Percentiles rank a stretch among this genome's conserved stretches.
Conservation (phyloP, 2,888 invertebrate genomes). For the Anoncus sp. region DNA sequence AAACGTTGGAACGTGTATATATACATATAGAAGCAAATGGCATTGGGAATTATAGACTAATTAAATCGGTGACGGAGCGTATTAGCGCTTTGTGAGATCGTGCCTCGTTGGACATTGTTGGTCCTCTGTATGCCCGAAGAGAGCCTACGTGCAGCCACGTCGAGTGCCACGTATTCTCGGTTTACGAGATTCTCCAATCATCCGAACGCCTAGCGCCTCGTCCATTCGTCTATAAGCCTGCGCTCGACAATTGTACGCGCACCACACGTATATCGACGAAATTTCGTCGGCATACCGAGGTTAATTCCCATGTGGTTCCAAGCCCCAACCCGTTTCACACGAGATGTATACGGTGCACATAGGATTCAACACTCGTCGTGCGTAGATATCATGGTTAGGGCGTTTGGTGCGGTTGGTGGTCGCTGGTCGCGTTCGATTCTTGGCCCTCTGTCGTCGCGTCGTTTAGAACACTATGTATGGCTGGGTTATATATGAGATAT, state of each 20-base stretch:
- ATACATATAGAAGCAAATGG: constrained; percentile 27
- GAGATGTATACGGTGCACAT: constrained; percentile 44
- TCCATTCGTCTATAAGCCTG: constrained; percentile 44
- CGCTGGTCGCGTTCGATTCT: constrained; percentile 24
- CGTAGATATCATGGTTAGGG: constrained; percentile 23
- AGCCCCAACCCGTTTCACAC: constrained; percentile 1
- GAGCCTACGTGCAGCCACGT: neutral
- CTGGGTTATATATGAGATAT: too few species aligned
- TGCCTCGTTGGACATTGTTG: neutral
- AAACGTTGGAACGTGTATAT: too few species aligned
- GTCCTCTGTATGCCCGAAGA: neutral
- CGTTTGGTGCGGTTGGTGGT: constrained; percentile 5
- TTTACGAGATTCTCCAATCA: constrained; percentile 62
- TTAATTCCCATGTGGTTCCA: constrained; percentile 43
- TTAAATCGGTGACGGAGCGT: constrained; percentile 77
- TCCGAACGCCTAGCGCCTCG: constrained; percentile 33
- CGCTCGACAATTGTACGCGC: constrained; percentile 17
- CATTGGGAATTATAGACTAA: constrained; percentile 75
- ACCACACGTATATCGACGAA: constrained; percentile 30
- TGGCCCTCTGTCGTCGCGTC: neutral
- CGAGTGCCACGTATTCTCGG: constrained; percentile 55
- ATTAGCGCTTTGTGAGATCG: constrained; percentile 73
- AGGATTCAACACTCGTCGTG: constrained; percentile 2
- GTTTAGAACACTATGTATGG: neutral
- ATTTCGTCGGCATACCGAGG: constrained; percentile 45